Evolutionary conservation across 2,113 vertebrate species (phyloP), one percentile per base, ranked within the genome.

Genomic region (Synodontis membranacea): DNA sequence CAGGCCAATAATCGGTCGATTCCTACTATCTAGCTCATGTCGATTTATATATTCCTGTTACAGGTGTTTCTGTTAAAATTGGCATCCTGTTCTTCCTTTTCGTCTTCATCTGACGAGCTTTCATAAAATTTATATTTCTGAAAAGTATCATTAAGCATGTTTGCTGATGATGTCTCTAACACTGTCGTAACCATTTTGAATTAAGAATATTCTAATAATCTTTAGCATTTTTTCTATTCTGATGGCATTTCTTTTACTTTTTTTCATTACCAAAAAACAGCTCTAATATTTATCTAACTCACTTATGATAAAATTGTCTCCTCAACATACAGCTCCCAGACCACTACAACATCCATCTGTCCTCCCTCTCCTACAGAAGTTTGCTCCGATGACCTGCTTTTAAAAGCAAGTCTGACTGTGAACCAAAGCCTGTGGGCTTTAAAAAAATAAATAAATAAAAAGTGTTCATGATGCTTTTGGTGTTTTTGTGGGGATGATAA

Each of bases 361-460:
- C 95, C 2, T 95, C 96, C n/a, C 89, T 96, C 82, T 94, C 93
- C 12, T 92, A 94, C 93, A 95, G 96, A 88, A 97, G 96, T 58
- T 58, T 97, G 89, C 89, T 97, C 90, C 96, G 96, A 90, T 97
- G 94, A 94, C 34, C 46, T 48, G 21, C 6, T 83, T 28, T 25
- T 14, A n/a, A 28, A 48, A 17, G n/a, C 31, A 34, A 1, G n/a
- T 15, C 42, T 37, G 9, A 37, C 9, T 62, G 19, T 48, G 48
- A 58, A 39, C 25, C 31, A 21, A 39, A 50, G 46, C 48, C 5
- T 12, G 23, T 80, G 39, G 39, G 25, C 25, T 46, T 44, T 31
- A 46, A 80, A 34, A 34, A 31, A 31, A 58, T 25, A 25, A 8
- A 72, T 11, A 21, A 2, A 12, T 8, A 42, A 42, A 21, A 0